Base-by-base conservation (phyloP, 53 echinoderm and acorn worm genomes). In the Actinopyga echinites region DNA sequence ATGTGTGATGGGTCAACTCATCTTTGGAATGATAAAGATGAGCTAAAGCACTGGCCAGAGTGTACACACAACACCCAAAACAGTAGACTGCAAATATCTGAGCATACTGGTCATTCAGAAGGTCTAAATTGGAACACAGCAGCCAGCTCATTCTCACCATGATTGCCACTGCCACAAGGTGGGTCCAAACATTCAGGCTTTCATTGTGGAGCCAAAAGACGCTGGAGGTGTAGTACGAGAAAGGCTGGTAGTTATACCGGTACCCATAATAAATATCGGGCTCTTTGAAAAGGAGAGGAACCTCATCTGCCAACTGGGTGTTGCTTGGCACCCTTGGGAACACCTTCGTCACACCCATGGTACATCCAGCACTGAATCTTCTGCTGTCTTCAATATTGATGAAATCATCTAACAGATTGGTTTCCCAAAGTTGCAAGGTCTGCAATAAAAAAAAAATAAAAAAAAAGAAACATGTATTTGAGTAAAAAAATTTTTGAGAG, bases 171-270 rank as follows among this genome's bases (percentile, higher is more conserved):
- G 90, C 97, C 12, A 89, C 64, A 6, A 83, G 84, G 57, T 96
- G 97, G 9, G 94, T 96, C 97, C 93, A 94, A 24, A 96, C 93
- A 29, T 96, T 96, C 1, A 96, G 85, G 44, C 88, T 91, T 57
- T 96, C 97, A 24, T 96, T 96, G 82, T 96, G 96, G 15, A 94
- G 77, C 83, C 92, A 88, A 38, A 96, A 90, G 74, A 92, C 85
- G 59, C 97, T 96, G 79, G 86, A 86, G 33, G 93, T 75, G 79
- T 96, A 96, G 83, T 94, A 96, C 23, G 65, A 65, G 56, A 96
- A 40, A 25, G 92, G 87, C 55, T 96, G 97, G 82, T 96, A 90
- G 29, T 92, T 92, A 61, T 90, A 86, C 30, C 93, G 83, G 80
- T 96, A 96, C 7, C 97, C 97, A 64, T 88, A 83, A 79, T 90